phyloP scores from a whole-genome alignment of 2,797 vertebrate species.

The Psittacula derbiana region DNA sequence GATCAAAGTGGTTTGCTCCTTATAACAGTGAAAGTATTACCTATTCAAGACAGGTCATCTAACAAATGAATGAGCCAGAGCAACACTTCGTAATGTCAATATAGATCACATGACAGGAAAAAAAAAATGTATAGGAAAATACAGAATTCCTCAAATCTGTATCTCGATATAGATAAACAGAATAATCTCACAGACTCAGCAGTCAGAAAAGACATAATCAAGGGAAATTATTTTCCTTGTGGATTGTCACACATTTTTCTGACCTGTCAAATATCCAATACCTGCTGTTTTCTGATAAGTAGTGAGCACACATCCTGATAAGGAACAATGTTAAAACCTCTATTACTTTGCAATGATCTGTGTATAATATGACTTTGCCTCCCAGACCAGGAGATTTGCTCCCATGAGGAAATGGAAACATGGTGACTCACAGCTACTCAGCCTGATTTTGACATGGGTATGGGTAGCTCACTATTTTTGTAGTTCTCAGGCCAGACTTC shows the following conservation, averaged over 20 bases:
- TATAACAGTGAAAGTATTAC: not conserved
- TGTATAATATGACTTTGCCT: not conserved
- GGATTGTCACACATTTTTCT: constrained; percentile 14
- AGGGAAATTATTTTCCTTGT: constrained; percentile 21
- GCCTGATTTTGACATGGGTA: not conserved
- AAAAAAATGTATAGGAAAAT: not conserved
- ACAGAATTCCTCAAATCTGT: not conserved
- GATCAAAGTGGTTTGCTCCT: not conserved
- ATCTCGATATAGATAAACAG: not conserved
- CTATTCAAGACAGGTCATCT: not conserved
- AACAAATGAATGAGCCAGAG: not conserved
- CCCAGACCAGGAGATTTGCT: not conserved
- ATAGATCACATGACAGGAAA: not conserved
- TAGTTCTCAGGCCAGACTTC: not conserved
- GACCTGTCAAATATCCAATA: constrained; percentile 38
- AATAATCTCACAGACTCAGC: not conserved
- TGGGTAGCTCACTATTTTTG: not conserved
- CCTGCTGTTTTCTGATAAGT: constrained; percentile 41
- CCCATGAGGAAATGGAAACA: not conserved
- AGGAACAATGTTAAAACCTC: not conserved
- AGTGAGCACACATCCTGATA: not conserved
- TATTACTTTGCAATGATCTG: constrained; percentile 20
- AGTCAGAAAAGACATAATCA: not conserved
- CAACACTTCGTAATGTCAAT: not conserved
- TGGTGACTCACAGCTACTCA: not conserved